Percentiles rank a stretch among this genome's conserved stretches.
Evolutionary conservation across 2,797 vertebrate genomes (phyloP).

Genomic region (Halcyon leucocephala): DNA sequence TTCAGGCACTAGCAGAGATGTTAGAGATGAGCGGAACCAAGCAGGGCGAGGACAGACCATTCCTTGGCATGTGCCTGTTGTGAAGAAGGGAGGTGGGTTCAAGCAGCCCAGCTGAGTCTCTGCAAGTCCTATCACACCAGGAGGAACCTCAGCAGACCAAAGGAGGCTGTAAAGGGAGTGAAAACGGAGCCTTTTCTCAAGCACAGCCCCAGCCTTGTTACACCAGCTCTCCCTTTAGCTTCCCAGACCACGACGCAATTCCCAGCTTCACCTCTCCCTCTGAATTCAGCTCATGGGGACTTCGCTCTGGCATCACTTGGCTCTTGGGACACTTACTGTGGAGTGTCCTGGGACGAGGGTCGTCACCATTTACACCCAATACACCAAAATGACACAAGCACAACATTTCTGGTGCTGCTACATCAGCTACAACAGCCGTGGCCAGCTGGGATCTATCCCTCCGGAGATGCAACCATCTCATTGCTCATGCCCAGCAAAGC

Average conservation of each 20-base stretch:
- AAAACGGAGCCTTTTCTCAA: neutral
- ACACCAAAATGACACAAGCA: fast-evolving
- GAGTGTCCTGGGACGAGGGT: neutral
- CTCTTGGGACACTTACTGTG: too few species aligned
- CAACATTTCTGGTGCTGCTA: neutral
- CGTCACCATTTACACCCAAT: fast-evolving
- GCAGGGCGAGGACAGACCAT: neutral
- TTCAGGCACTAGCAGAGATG: neutral
- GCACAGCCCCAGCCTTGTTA: neutral
- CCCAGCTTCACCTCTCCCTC: neutral
- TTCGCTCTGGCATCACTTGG: fast-evolving
- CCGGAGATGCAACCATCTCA: fast-evolving
- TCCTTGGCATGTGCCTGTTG: neutral
- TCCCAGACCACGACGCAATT: neutral
- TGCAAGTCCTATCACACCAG: neutral
- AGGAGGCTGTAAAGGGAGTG: fast-evolving
- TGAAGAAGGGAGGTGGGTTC: neutral
- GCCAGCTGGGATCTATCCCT: neutral
- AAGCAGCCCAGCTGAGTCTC: neutral
- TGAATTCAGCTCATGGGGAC: fast-evolving
- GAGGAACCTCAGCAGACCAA: neutral
- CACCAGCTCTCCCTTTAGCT: neutral
- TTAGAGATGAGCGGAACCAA: fast-evolving
- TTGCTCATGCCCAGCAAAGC: neutral
- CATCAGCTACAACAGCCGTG: neutral